These are phyloP conservation scores for Tridacna gigas DNA, from an alignment of 2,888 invertebrate species.

Conservation along the genomic window DNA sequence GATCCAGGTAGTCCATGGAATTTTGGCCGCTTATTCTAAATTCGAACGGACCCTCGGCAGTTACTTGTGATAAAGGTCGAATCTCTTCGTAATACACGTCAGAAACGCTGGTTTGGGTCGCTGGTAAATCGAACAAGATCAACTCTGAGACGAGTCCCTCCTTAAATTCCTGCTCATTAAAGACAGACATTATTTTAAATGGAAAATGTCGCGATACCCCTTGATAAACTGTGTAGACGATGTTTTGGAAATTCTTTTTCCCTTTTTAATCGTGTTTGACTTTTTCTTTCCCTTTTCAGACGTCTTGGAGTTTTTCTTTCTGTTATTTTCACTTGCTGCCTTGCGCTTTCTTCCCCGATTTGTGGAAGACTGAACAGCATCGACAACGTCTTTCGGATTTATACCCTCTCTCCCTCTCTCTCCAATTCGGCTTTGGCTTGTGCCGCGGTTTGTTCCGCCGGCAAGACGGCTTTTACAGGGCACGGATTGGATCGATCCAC, in stretches of 20 bases:
- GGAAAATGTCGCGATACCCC: conserved; percentile 17
- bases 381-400: conserved; percentile 33
- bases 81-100: conserved; percentile 54
- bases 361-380: conserved; percentile 19
- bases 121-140: conserved; percentile 45
- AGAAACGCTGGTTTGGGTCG: conserved; percentile 47
- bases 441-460: conserved; percentile 36
- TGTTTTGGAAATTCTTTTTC: background rate
- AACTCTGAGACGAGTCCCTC: conserved; percentile 33
- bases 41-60: conserved; percentile 43
- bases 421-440: conserved; percentile 42
- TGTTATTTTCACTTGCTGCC: background rate
- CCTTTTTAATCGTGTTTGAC: background rate
- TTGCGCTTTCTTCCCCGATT: conserved; percentile 12
- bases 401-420: conserved; percentile 42
- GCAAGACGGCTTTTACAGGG: conserved; percentile 37
- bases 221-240: background rate
- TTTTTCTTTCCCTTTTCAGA: conserved; percentile 19
- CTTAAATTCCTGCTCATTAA: conserved; percentile 37
- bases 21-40: conserved; percentile 49
- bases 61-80: conserved; percentile 43
- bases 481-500: conserved; percentile 28
- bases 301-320: background rate
- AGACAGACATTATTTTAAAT: conserved; percentile 35
- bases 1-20: conserved; percentile 51